Evolutionary conservation across 1,140 invertebrate genomes (phyloP).

Genomic region (Sarcophaga peregrina): DNA sequence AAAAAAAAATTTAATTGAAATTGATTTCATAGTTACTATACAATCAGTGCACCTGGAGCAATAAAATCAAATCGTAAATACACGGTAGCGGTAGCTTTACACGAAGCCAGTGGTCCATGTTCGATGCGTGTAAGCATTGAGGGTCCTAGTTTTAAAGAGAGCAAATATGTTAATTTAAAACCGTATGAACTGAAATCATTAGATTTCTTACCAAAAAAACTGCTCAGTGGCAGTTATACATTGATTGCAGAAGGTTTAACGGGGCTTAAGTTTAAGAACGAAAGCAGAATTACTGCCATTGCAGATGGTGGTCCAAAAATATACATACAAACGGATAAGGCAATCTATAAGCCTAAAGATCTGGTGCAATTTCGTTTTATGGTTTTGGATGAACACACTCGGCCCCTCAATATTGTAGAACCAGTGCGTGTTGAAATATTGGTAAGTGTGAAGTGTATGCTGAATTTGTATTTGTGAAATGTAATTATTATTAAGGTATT

Average conservation of each 20-base stretch:
- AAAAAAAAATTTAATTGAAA: not conserved
- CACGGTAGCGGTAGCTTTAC: constrained; percentile 80
- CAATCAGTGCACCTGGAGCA: constrained; percentile 82
- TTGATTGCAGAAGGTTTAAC: constrained; percentile 78
- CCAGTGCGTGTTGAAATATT: not conserved
- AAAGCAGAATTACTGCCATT: constrained; percentile 70
- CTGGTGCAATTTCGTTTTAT: constrained; percentile 86
- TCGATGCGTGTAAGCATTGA: constrained; percentile 78
- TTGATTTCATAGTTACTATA: constrained; percentile 69
- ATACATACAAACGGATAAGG: constrained; percentile 90
- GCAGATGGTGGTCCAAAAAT: constrained; percentile 75
- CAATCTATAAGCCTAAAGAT: constrained; percentile 90
- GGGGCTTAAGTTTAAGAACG: constrained; percentile 72
- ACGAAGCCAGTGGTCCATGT: constrained; percentile 72
- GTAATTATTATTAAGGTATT: too few relatives aligned
- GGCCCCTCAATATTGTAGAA: constrained; percentile 67
- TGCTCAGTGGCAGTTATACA: constrained; percentile 82
- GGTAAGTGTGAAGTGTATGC: not conserved
- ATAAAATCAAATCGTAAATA: constrained; percentile 86
- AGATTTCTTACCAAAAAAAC: constrained; percentile 80
- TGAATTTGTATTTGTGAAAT: too few relatives aligned
- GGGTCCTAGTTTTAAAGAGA: constrained; percentile 76
- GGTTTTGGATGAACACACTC: constrained; percentile 79
- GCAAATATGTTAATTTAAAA: constrained; percentile 73
- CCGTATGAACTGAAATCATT: constrained; percentile 75